phyloP scores from a whole-genome alignment of 2,797 vertebrate genomes.

The Linurgus olivaceus region DNA sequence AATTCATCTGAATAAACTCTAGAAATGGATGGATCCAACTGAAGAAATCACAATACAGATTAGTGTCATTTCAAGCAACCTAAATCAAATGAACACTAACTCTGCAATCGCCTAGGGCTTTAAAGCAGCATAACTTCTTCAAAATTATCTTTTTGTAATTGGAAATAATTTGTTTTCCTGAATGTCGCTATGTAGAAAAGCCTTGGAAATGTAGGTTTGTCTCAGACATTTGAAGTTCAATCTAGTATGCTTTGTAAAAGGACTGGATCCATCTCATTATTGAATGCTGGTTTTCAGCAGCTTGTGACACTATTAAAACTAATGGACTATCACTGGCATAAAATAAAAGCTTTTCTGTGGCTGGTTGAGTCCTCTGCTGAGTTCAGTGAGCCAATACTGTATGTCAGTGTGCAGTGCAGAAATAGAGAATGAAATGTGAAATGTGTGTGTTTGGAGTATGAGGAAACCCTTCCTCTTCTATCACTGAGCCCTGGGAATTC shows the following conservation, averaged over 20 bases:
- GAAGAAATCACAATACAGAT: neutral
- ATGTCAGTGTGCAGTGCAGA: neutral
- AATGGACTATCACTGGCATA: neutral
- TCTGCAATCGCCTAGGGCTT: neutral
- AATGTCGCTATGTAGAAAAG: neutral
- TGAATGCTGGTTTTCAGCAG: slow-evolving; percentile 1
- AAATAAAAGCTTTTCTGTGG: slow-evolving; percentile 26
- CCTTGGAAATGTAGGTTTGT: neutral
- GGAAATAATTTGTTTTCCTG: neutral
- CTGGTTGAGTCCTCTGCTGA: neutral
- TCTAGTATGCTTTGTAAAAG: neutral
- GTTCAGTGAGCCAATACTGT: neutral
- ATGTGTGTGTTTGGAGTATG: neutral
- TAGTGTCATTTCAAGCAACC: neutral
- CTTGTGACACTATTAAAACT: neutral
- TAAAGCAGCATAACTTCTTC: neutral
- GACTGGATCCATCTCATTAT: neutral
- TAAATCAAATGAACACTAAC: neutral
- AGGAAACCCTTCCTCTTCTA: neutral
- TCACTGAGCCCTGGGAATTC: fast-evolving
- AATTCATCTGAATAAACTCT: neutral
- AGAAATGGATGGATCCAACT: neutral
- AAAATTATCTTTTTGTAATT: neutral
- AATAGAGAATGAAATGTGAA: neutral
- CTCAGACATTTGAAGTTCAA: neutral